Percentiles rank a stretch among this genome's conserved stretches.
phyloP scores from a whole-genome alignment of 1,140 invertebrate species.

The Teleogryllus occipitalis region DNA sequence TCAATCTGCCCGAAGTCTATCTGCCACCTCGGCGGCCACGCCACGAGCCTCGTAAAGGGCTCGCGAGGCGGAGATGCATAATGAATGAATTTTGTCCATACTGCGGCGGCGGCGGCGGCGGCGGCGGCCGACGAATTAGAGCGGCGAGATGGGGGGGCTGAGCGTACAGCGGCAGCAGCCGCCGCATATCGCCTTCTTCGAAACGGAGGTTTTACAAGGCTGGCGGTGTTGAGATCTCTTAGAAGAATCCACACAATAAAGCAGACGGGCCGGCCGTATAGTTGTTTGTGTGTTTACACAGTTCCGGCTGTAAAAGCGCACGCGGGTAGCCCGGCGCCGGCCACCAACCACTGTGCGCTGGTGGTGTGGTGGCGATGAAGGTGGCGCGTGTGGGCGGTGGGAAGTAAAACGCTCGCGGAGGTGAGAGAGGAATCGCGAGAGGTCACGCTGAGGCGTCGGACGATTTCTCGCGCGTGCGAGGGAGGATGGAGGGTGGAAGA shows the following conservation, averaged over 20 bases:
- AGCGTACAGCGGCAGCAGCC: no score
- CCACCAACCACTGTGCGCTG: neutral
- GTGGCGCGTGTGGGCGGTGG: no score
- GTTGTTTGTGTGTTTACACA: conserved; percentile 1
- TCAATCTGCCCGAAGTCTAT: no score
- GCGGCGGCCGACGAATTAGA: neutral
- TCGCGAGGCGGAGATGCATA: neutral
- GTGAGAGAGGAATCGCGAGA: no score
- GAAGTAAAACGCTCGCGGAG: no score
- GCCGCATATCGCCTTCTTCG: neutral
- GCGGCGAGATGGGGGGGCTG: neutral
- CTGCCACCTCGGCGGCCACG: no score
- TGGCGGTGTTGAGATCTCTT: neutral
- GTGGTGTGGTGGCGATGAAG: no score
- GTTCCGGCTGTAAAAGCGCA: neutral
- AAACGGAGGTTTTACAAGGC: neutral
- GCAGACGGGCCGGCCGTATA: neutral
- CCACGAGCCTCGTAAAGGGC: neutral
- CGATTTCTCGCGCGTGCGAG: no score
- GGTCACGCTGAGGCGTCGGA: no score
- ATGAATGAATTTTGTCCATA: neutral
- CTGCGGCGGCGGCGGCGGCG: neutral
- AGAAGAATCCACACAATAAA: conserved; percentile 1
- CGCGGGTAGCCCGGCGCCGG: neutral
- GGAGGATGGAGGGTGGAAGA: no score